These are phyloP conservation scores for Drosophila baimaii DNA, from an alignment of 1,140 invertebrate species.

Conservation along the genomic window DNA sequence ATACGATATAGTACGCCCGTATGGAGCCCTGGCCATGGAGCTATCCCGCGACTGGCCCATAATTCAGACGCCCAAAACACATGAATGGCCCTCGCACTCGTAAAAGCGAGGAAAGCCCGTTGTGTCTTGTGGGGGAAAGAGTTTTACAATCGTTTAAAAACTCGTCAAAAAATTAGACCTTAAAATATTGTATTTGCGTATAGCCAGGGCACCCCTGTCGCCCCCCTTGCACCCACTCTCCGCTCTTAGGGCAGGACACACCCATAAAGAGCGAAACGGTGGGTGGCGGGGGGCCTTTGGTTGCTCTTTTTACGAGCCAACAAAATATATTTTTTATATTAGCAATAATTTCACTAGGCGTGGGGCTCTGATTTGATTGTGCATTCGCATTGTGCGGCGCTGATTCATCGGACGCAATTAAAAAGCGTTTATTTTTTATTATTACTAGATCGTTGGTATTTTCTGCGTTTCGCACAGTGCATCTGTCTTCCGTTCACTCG, in stretches of 20 bases:
- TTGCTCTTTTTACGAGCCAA: slow-evolving; percentile 76
- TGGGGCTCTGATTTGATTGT: slow-evolving; percentile 61
- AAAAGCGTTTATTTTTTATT: slow-evolving; percentile 76
- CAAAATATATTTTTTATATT: slow-evolving; percentile 82
- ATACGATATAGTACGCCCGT: slow-evolving; percentile 26
- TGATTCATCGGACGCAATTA: slow-evolving; percentile 72
- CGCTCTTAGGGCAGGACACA: slow-evolving; percentile 10
- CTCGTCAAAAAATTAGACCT: slow-evolving; percentile 83
- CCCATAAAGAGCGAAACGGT: slow-evolving; percentile 14
- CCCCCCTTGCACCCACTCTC: background rate
- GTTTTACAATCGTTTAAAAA: slow-evolving; percentile 84
- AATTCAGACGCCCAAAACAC: slow-evolving; percentile 73
- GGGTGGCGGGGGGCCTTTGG: slow-evolving; percentile 32
- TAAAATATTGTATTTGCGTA: slow-evolving; percentile 80
- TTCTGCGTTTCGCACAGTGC: slow-evolving; percentile 27
- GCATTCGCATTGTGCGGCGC: slow-evolving; percentile 49
- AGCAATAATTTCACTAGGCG: slow-evolving; percentile 80
- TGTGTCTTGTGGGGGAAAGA: slow-evolving; percentile 69
- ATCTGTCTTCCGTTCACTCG: slow-evolving; percentile 1
- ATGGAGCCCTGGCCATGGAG: slow-evolving; percentile 22
- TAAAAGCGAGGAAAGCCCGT: slow-evolving; percentile 61
- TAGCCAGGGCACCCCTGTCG: slow-evolving; percentile 34
- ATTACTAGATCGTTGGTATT: slow-evolving; percentile 7
- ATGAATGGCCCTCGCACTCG: slow-evolving; percentile 72
- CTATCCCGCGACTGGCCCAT: slow-evolving; percentile 68